phyloP scores from a whole-genome alignment of 2,113 vertebrate species.

The Hypanus sabinus region DNA sequence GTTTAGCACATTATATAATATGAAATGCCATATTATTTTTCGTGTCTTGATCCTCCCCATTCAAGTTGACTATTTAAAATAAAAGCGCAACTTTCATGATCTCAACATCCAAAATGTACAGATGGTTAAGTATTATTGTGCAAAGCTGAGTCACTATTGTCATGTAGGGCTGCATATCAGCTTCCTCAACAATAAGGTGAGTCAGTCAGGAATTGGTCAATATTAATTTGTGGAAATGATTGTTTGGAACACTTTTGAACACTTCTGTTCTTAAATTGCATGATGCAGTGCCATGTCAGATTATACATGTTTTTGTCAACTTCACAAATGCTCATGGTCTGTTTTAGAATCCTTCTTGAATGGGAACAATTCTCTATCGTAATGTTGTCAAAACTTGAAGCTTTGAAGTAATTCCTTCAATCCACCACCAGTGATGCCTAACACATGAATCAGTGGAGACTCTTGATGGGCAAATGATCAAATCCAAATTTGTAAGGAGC shows the following conservation, averaged over 20 bases:
- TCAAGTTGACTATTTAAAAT: neutral
- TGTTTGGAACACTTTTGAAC: neutral
- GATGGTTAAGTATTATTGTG: neutral
- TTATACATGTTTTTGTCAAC: no score
- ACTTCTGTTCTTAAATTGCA: neutral
- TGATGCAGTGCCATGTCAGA: neutral
- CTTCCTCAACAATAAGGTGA: neutral
- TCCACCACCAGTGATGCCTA: no score
- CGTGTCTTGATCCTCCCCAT: neutral
- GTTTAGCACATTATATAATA: neutral
- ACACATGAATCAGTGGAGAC: neutral
- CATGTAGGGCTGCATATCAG: neutral
- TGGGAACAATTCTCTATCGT: no score
- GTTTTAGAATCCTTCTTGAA: no score
- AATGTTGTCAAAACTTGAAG: no score
- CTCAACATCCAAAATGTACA: neutral
- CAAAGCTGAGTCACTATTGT: neutral
- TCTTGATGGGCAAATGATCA: neutral
- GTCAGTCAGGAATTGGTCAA: neutral
- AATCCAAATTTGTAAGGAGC: neutral
- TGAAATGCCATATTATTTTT: neutral
- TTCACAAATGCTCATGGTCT: no score
- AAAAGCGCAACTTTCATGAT: neutral
- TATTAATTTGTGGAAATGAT: neutral
- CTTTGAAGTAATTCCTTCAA: no score